Conservation (phyloP, 2,113 vertebrate species). For the Odobenus rosmarus region DNA sequence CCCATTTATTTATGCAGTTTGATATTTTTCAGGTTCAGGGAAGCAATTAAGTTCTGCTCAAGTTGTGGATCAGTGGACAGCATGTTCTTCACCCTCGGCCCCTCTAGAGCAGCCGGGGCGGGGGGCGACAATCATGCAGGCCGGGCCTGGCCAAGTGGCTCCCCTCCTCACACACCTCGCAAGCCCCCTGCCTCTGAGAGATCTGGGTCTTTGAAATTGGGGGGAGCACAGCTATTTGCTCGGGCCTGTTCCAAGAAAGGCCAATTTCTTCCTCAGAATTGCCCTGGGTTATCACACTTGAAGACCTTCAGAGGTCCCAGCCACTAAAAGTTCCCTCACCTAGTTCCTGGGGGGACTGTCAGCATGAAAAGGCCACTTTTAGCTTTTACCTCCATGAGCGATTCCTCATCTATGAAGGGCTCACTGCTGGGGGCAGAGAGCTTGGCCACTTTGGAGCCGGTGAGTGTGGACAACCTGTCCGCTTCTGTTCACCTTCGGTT, state of each 20-base stretch:
- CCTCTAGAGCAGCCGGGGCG: not conserved
- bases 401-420: not conserved
- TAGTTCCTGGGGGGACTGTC: not conserved
- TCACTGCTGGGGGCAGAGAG: not conserved
- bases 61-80: conserved; percentile 75
- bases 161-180: not conserved
- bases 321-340: not conserved
- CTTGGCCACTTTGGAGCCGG: not conserved
- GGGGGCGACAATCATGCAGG: accelerated
- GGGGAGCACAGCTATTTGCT: not conserved
- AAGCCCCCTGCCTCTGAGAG: not conserved
- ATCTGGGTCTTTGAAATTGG: not conserved
- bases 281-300: not conserved
- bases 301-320: not conserved
- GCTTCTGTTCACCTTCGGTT: not conserved
- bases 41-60: conserved; percentile 84
- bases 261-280: not conserved
- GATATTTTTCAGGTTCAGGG: conserved; percentile 86
- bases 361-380: not conserved
- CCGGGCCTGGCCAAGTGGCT: accelerated
- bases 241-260: not conserved
- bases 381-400: not conserved
- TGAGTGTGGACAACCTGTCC: not conserved
- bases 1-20: conserved; percentile 87
- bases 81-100: not conserved